Evolutionary conservation across 2,797 vertebrate species (phyloP).

Genomic region (Rhyacichthys aspro): DNA sequence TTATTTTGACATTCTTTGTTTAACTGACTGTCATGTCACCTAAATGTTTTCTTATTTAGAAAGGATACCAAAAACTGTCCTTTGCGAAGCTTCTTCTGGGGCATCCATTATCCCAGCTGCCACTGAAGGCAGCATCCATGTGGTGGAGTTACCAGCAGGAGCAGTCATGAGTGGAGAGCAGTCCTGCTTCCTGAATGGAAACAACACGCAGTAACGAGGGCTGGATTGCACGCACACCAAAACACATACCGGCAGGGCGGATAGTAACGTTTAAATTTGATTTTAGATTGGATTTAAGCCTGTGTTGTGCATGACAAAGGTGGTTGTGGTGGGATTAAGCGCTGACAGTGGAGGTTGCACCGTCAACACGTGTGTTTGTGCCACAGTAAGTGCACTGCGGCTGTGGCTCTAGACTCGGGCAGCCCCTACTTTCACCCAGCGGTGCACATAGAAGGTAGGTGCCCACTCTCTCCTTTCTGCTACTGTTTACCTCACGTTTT

Average conservation of each 20-base stretch:
- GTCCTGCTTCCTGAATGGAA: slow-evolving; percentile 55
- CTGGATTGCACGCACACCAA: background rate
- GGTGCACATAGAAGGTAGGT: slow-evolving; percentile 53
- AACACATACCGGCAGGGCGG: background rate
- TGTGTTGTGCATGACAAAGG: background rate
- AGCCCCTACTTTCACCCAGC: slow-evolving; percentile 31
- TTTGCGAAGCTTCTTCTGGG: background rate
- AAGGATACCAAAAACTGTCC: too few relatives aligned
- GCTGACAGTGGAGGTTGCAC: slow-evolving; percentile 15
- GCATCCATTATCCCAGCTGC: background rate
- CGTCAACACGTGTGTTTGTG: slow-evolving; percentile 43
- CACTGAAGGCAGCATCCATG: slow-evolving; percentile 42
- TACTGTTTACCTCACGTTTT: background rate
- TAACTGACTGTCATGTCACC: too few relatives aligned
- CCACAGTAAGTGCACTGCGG: slow-evolving; percentile 53
- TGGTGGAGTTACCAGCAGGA: slow-evolving; percentile 41
- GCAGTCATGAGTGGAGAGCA: slow-evolving; percentile 26
- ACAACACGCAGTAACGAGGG: slow-evolving; percentile 25
- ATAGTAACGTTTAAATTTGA: slow-evolving; percentile 12
- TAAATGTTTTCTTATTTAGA: too few relatives aligned
- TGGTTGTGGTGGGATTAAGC: background rate
- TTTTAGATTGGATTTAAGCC: background rate
- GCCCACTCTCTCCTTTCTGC: background rate
- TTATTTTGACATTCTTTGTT: too few relatives aligned
- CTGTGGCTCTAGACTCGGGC: slow-evolving; percentile 52